phyloP scores from a whole-genome alignment of 2,888 invertebrate genomes.

The Zonitis immaculata region DNA sequence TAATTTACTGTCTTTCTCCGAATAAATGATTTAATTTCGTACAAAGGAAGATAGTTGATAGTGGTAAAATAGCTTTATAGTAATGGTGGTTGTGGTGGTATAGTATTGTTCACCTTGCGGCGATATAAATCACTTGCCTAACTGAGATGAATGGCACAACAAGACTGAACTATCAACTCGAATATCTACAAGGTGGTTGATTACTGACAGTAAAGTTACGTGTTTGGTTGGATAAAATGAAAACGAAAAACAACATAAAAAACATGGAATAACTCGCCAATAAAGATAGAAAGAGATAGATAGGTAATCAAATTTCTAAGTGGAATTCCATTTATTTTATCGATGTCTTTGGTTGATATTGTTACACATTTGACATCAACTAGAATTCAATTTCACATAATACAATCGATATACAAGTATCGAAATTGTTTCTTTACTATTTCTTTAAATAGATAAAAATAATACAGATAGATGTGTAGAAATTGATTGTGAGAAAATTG shows the following conservation, averaged over 20 bases:
- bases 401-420: no score
- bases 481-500: slow-evolving; percentile 9
- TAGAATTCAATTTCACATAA: neutral
- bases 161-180: slow-evolving; percentile 32
- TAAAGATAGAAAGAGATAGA: neutral
- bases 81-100: neutral
- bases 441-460: no score
- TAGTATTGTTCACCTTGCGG: slow-evolving; percentile 24
- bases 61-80: no score
- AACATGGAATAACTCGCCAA: neutral
- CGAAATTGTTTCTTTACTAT: no score
- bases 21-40: no score
- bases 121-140: slow-evolving; percentile 32
- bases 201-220: slow-evolving; percentile 11
- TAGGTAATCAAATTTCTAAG: neutral
- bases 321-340: no score
- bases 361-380: neutral
- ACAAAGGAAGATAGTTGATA: no score
- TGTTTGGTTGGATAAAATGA: neutral
- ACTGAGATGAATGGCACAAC: slow-evolving; percentile 35
- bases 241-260: neutral
- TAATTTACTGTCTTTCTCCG: no score
- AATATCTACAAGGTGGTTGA: slow-evolving; percentile 29
- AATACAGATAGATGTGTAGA: no score
- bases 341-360: slow-evolving; percentile 17